These are phyloP conservation scores for Scrobipalpa atriplicella DNA, from an alignment of 2,888 invertebrate genomes.

Conservation along the genomic window DNA sequence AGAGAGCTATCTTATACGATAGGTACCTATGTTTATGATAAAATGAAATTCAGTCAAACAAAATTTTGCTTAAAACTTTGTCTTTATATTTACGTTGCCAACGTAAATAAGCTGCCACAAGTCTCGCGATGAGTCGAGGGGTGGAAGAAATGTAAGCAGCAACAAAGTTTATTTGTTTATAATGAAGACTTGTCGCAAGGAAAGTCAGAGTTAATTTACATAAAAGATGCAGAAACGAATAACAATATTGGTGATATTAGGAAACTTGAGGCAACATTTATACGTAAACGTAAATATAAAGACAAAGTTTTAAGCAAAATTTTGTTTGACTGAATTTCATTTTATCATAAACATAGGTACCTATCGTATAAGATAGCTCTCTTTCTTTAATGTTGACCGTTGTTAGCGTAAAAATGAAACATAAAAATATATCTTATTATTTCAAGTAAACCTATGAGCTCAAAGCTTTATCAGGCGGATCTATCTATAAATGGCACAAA, in stretches of 20 bases:
- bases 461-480: neutral
- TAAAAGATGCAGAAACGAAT: conserved; percentile 52
- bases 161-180: conserved; percentile 49
- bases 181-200: conserved; percentile 49
- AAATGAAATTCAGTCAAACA: too few relatives aligned
- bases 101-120: conserved; percentile 19
- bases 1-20: too few relatives aligned
- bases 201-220: conserved; percentile 49
- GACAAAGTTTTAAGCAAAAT: too few relatives aligned
- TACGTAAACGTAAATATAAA: conserved; percentile 15
- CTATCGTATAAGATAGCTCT: too few relatives aligned
- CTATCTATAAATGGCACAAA: neutral
- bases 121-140: conserved; percentile 15
- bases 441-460: too few relatives aligned
- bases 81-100: conserved; percentile 15
- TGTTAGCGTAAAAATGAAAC: too few relatives aligned
- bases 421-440: too few relatives aligned
- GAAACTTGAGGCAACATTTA: conserved; percentile 60
- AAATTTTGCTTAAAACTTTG: too few relatives aligned
- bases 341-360: conserved; percentile 19
- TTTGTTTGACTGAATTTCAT: too few relatives aligned
- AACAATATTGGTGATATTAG: conserved; percentile 61
- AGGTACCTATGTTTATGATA: conserved; percentile 18
- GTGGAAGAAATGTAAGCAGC: conserved; percentile 27
- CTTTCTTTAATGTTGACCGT: too few relatives aligned